A percentile compares a stretch with the other conserved stretches of the same genome.
phyloP scores from a whole-genome alignment of 2,797 vertebrate species.

The Poeciliopsis gracilis region DNA sequence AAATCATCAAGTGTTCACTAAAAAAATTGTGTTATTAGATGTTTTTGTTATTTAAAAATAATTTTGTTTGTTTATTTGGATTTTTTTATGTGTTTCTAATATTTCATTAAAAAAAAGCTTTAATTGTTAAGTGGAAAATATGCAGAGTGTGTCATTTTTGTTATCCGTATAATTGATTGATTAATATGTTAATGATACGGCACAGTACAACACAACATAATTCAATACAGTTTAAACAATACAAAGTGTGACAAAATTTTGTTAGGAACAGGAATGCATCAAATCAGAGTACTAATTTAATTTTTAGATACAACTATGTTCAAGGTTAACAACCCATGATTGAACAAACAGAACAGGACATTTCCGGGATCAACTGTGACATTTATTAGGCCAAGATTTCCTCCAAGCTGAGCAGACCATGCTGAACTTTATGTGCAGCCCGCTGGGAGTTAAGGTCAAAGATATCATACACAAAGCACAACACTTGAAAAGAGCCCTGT shows the following conservation, averaged over 20 bases:
- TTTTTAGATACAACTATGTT: neutral
- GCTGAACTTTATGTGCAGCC: constrained; percentile 4
- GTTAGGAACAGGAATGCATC: neutral
- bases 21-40: too few species aligned
- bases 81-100: too few species aligned
- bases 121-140: too few species aligned
- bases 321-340: neutral
- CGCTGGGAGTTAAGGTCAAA: constrained; percentile 9
- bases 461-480: neutral
- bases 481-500: neutral
- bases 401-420: constrained; percentile 4
- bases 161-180: too few species aligned
- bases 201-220: neutral
- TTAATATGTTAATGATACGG: neutral
- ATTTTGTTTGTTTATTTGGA: too few species aligned
- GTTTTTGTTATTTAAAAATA: too few species aligned
- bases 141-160: too few species aligned
- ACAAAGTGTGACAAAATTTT: neutral
- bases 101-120: too few species aligned
- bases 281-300: neutral
- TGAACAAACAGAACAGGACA: neutral
- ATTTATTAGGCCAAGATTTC: neutral
- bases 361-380: constrained; percentile 1
- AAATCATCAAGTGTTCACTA: too few species aligned
- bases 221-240: neutral